Evolutionary conservation across 2,113 vertebrate species (phyloP).

Genomic region (Hystrix brachyura): DNA sequence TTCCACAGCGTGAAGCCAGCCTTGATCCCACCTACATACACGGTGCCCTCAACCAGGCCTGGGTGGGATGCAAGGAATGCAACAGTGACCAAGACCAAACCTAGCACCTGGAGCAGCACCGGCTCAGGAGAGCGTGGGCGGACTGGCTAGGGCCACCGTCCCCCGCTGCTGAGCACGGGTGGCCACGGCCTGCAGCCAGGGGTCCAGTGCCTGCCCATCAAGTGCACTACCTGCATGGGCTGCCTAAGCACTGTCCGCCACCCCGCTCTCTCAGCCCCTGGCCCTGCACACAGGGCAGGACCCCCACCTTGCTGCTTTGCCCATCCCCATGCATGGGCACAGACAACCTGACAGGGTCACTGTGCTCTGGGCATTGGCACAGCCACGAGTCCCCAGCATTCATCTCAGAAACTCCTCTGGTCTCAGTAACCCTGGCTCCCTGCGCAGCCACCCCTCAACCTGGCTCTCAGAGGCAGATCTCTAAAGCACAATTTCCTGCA

Average conservation of each 20-base stretch:
- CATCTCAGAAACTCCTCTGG: neutral
- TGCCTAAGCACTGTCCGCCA: neutral
- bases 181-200: accelerated
- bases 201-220: accelerated
- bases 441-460: accelerated
- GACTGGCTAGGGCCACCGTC: accelerated
- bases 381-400: accelerated
- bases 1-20: neutral
- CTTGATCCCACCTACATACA: neutral
- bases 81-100: neutral
- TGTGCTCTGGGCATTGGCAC: accelerated
- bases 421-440: neutral
- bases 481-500: accelerated
- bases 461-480: accelerated
- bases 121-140: accelerated
- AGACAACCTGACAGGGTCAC: neutral
- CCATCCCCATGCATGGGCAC: accelerated
- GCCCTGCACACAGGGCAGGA: neutral
- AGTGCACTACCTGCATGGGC: neutral
- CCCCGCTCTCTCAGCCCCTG: neutral
- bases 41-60: accelerated
- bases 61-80: neutral
- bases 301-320: neutral
- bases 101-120: accelerated
- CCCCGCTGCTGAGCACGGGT: accelerated